phyloP scores from a whole-genome alignment of 1,140 invertebrate species.

The Euwallacea similis region DNA sequence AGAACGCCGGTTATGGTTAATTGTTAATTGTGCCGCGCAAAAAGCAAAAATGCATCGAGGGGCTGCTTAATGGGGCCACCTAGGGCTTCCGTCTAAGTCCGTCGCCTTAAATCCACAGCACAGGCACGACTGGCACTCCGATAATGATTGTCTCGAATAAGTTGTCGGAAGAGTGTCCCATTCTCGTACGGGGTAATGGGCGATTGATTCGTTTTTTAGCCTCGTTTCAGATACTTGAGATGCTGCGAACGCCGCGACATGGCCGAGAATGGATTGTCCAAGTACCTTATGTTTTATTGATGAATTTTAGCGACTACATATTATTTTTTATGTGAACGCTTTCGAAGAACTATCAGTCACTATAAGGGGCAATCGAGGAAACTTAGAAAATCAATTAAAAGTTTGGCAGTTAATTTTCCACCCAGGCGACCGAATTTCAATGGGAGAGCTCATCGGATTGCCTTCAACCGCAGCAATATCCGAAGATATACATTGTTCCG shows the following conservation, averaged over 20 bases:
- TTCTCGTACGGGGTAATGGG: conserved; percentile 23
- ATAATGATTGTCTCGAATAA: conserved; percentile 24
- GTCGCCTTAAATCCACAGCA: neutral
- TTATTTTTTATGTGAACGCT: conserved; percentile 1
- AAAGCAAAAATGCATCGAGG: conserved; percentile 19
- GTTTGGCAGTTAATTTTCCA: neutral
- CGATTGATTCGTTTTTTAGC: conserved; percentile 21
- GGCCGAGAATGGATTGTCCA: conserved; percentile 18
- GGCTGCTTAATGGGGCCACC: conserved; percentile 24
- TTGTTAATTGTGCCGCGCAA: conserved; percentile 25
- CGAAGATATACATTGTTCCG: too few species aligned
- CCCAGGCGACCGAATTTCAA: too few species aligned
- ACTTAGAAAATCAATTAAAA: conserved; percentile 2
- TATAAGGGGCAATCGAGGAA: neutral
- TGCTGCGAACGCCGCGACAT: conserved; percentile 5
- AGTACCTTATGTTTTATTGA: conserved; percentile 13
- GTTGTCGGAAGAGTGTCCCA: conserved; percentile 22
- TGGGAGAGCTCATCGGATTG: too few species aligned
- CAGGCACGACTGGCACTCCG: conserved; percentile 22
- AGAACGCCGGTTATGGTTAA: conserved; percentile 30
- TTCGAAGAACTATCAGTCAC: neutral
- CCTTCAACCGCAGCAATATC: too few species aligned
- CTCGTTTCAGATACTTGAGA: conserved; percentile 9
- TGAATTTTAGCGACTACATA: neutral
- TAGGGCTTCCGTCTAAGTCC: conserved; percentile 9